Evolutionary conservation across 2,888 invertebrate species (phyloP).

Genomic region (Amblyteles armatorius): DNA sequence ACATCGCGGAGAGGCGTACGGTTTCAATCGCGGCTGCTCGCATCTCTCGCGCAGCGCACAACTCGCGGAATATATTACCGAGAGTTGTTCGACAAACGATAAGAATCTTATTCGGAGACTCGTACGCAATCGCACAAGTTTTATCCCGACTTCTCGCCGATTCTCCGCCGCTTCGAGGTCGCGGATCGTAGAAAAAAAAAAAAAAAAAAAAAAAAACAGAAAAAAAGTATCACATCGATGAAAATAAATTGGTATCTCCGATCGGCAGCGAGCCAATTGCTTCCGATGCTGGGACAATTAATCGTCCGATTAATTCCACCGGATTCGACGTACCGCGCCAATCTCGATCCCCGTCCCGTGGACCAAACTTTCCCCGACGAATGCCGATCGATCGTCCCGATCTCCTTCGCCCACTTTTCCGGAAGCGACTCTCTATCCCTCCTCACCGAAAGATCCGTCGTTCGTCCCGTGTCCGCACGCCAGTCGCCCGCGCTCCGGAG

Average conservation of each 20-base stretch:
- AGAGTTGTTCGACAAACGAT: constrained; percentile 8
- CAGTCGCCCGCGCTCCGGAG: neutral
- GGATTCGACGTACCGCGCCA: neutral
- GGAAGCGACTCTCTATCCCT: neutral
- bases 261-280: neutral
- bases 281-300: neutral
- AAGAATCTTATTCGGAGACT: constrained; percentile 11
- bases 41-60: neutral
- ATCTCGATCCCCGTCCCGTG: neutral
- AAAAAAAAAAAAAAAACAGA: too few species aligned
- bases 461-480: neutral
- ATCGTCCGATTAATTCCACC: neutral
- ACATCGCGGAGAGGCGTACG: neutral
- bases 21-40: neutral
- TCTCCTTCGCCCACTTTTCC: neutral
- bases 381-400: neutral
- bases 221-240: neutral
- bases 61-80: neutral
- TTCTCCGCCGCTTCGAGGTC: neutral
- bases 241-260: neutral
- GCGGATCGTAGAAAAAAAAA: neutral
- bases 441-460: neutral
- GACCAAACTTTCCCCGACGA: neutral
- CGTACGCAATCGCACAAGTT: constrained; percentile 8
- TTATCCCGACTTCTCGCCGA: neutral